A percentile compares a stretch with the other conserved stretches of the same genome.
Conservation (phyloP, 1,140 invertebrate species). For the Euwallacea similis region DNA sequence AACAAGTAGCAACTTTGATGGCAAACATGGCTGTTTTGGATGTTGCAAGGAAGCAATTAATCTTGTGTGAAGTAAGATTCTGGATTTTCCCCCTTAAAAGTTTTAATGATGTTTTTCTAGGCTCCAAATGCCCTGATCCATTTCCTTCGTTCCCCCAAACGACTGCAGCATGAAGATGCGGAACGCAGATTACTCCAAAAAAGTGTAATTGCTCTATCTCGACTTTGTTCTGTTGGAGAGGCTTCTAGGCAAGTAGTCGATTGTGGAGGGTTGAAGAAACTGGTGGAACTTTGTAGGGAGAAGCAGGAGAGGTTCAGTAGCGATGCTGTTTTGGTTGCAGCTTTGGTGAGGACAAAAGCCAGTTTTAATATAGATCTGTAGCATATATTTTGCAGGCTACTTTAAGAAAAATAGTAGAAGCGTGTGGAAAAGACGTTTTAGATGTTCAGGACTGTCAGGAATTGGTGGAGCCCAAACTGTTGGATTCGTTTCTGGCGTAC, state of each 20-base stretch:
- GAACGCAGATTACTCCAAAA: constrained; percentile 79
- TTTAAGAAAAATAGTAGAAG: constrained; percentile 66
- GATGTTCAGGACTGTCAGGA: constrained; percentile 60
- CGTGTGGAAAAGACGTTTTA: constrained; percentile 60
- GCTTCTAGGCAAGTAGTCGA: constrained; percentile 75
- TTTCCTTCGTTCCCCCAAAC: constrained; percentile 70
- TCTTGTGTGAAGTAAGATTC: constrained; percentile 46
- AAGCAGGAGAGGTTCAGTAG: constrained; percentile 68
- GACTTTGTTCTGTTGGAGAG: constrained; percentile 73
- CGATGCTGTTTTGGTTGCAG: constrained; percentile 73
- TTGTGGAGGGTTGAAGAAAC: constrained; percentile 73
- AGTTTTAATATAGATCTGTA: neutral
- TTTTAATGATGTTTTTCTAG: constrained; percentile 38
- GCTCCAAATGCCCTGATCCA: constrained; percentile 73
- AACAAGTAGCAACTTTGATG: constrained; percentile 82
- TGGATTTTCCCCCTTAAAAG: neutral
- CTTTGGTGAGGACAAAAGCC: constrained; percentile 65
- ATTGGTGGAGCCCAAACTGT: constrained; percentile 65
- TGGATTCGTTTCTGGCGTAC: constrained; percentile 72
- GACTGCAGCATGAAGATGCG: constrained; percentile 65
- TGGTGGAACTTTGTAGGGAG: constrained; percentile 72
- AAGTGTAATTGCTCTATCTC: constrained; percentile 80
- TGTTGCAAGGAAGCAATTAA: constrained; percentile 64
- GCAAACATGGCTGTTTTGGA: constrained; percentile 76
- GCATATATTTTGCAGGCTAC: constrained; percentile 61